Percentiles rank a stretch among this genome's conserved stretches.
Evolutionary conservation across 64 coral and sea anemone genomes (phyloP).

Genomic region (Montipora foliosa): DNA sequence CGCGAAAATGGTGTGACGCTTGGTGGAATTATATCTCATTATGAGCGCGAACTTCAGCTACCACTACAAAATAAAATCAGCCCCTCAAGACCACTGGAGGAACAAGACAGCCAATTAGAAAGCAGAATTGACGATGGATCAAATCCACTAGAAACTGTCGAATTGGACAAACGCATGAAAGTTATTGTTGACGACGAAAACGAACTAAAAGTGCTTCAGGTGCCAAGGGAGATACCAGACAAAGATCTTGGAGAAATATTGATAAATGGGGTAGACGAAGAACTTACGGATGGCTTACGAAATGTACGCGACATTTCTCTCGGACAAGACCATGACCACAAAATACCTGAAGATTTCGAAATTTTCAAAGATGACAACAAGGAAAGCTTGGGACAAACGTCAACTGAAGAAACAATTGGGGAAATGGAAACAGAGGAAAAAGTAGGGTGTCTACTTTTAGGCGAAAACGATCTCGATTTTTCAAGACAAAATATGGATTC

Average conservation of each 20-base stretch:
- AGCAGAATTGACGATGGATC: too few species aligned
- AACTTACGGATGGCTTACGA: background rate
- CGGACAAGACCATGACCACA: background rate
- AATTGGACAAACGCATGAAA: background rate
- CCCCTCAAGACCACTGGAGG: background rate
- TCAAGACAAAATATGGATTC: background rate
- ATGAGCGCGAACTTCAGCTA: conserved; percentile 51
- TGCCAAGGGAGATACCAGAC: conserved; percentile 48
- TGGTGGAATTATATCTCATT: conserved; percentile 45
- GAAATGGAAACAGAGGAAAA: background rate
- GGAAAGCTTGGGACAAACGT: background rate
- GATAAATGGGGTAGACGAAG: background rate
- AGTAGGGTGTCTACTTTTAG: background rate
- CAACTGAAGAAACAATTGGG: background rate
- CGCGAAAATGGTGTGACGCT: conserved; percentile 22
- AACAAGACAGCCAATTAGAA: too few species aligned
- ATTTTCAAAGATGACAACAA: background rate
- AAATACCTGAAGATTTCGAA: background rate
- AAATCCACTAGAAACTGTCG: background rate
- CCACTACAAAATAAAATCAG: background rate
- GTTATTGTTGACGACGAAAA: conserved; percentile 7
- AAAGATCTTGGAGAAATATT: conserved; percentile 61
- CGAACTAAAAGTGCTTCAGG: conserved; percentile 14
- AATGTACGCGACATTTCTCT: background rate
- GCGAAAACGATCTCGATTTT: background rate